Evolutionary conservation across 2,888 invertebrate genomes (phyloP).

Genomic region (Lasioglossum oenotherae): DNA sequence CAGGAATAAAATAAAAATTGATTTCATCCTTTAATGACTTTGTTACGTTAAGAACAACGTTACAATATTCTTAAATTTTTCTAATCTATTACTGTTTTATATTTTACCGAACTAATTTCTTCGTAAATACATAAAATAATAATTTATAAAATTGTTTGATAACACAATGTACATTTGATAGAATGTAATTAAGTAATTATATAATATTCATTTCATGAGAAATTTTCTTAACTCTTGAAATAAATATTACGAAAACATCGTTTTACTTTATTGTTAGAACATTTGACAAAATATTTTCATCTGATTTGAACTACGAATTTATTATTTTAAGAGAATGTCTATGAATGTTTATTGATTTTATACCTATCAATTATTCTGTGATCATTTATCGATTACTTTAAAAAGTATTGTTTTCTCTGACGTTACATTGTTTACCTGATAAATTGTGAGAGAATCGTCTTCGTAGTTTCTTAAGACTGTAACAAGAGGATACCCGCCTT

Average conservation of each 20-base stretch:
- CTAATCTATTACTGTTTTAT: too few species aligned
- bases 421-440: slow-evolving; percentile 71
- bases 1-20: too few species aligned
- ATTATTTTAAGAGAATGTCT: neutral
- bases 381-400: neutral
- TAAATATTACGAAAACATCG: neutral
- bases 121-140: too few species aligned
- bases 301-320: neutral
- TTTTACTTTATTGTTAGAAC: neutral
- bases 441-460: slow-evolving; percentile 66
- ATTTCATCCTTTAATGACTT: too few species aligned
- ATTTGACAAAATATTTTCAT: neutral
- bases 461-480: slow-evolving; percentile 76
- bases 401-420: neutral
- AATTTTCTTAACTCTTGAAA: neutral
- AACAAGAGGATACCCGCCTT: slow-evolving; percentile 80
- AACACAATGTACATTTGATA: neutral
- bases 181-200: neutral
- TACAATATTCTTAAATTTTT: too few species aligned
- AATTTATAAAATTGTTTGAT: neutral
- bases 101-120: too few species aligned
- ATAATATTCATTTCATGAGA: neutral
- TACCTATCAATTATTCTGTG: neutral
- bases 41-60: too few species aligned
- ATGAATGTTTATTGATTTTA: neutral